These are phyloP conservation scores for Lasioglossum zephyrum DNA, from an alignment of 2,888 invertebrate genomes.

Conservation along the genomic window DNA sequence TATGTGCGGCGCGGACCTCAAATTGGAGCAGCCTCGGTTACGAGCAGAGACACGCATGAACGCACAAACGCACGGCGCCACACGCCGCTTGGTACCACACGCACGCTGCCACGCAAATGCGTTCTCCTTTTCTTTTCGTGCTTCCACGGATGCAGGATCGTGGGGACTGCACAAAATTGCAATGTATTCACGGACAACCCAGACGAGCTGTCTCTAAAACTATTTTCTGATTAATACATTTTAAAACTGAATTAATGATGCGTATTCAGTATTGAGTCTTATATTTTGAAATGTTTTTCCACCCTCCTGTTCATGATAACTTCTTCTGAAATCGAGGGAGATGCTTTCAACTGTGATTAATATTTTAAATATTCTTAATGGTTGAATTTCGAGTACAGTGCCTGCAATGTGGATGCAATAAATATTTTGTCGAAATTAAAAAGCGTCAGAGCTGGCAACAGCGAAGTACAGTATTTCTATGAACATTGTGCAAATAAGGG, in stretches of 20 bases:
- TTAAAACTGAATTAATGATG: no score
- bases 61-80: slow-evolving; percentile 77
- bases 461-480: neutral
- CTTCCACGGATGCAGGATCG: neutral
- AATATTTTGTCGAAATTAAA: neutral
- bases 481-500: neutral
- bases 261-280: no score
- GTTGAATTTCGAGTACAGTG: no score
- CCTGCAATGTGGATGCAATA: neutral
- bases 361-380: no score
- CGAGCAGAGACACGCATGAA: slow-evolving; percentile 75
- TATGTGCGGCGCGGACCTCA: slow-evolving; percentile 75
- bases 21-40: slow-evolving; percentile 78
- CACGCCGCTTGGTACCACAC: slow-evolving; percentile 65
- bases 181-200: neutral
- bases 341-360: no score
- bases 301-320: no score
- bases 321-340: no score
- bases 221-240: neutral
- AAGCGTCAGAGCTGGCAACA: neutral
- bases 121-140: neutral
- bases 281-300: no score
- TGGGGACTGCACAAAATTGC: neutral
- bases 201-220: neutral
- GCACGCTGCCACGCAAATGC: slow-evolving; percentile 56